Evolutionary conservation across 2,113 vertebrate genomes (phyloP), one percentile per base, ranked within the genome.

Genomic region (Syngnathus typhle): DNA sequence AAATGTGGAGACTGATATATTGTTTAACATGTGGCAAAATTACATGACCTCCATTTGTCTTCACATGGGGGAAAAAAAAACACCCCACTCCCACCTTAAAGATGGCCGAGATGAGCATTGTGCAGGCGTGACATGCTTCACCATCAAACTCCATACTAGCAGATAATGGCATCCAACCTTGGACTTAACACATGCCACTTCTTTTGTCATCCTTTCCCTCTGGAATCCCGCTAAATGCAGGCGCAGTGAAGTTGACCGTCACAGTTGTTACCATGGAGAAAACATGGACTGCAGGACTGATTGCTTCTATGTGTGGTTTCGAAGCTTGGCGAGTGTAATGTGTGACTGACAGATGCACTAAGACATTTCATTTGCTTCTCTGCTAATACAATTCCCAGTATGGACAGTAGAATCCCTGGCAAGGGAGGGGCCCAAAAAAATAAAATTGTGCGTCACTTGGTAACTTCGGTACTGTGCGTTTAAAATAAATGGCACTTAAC

Each of bases 401-500:
- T 78, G 70, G 70, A 83, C 64, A 80, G 61, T 60, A 76, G 62
- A 60, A 78, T 70, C 79, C 74, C 76, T 64, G 65, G 64, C 64
- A 74, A 71, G 36, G 60, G 60, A 52, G 72, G 76, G 68, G 51
- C 37, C 39, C 6, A 15, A 37, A 65, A 65, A 51, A 75, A 70
- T 58, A 21, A 72, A 71, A 59, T 86, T 89, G 88, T 89, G 90
- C 84, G 81, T 87, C 84, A 83, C 83, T 84, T 77, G 81, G 78
- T 84, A 82, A 87, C 84, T 88, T 88, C 82, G 83, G 89, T 82
- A 85, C 69, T 82, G 84, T 78, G 79, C 80, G 84, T 82, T 77
- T 83, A 86, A 87, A 87, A 89, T 81, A 88, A 90, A 91, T 92
- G 91, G 91, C 91, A 92, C 91, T 89, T 90, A 87, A 90, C 84